Conservation (phyloP, 1,140 invertebrate species). For the Propsilocerus akamusi region DNA sequence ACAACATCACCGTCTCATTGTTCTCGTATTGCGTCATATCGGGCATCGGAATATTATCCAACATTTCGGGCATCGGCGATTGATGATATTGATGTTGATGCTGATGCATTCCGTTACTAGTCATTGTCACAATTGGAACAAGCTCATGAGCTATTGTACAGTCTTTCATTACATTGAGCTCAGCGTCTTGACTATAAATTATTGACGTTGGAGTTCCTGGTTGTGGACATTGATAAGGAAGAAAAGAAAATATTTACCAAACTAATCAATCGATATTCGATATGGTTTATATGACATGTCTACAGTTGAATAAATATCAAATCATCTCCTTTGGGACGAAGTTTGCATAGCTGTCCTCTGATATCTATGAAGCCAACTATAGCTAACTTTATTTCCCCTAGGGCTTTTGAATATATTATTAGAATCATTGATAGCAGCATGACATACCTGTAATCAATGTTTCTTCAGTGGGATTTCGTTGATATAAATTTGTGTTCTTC, state of each 20-base stretch:
- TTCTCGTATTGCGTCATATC: too few relatives aligned
- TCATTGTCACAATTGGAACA: constrained; percentile 23
- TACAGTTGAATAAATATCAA: too few relatives aligned
- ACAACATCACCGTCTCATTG: constrained; percentile 25
- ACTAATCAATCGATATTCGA: not conserved
- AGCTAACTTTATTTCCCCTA: too few relatives aligned
- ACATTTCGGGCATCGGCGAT: constrained; percentile 20
- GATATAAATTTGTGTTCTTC: constrained; percentile 31
- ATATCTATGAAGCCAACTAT: too few relatives aligned
- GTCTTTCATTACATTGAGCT: constrained; percentile 14
- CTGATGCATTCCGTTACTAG: constrained; percentile 18
- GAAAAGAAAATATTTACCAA: constrained; percentile 1
- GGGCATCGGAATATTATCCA: constrained; percentile 20
- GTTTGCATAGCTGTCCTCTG: too few relatives aligned
- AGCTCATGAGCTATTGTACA: constrained; percentile 18
- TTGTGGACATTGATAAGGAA: constrained; percentile 19
- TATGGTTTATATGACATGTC: not conserved
- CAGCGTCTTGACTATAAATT: constrained; percentile 15
- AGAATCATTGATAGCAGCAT: not conserved
- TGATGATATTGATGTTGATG: constrained; percentile 13
- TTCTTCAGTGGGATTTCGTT: constrained; percentile 43
- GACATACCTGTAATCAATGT: constrained; percentile 26
- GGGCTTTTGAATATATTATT: not conserved
- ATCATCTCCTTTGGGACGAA: too few relatives aligned
- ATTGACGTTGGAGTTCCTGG: constrained; percentile 37